These are phyloP conservation scores for Lophotriccus pileatus DNA, from an alignment of 2,797 vertebrate species.

Conservation along the genomic window DNA sequence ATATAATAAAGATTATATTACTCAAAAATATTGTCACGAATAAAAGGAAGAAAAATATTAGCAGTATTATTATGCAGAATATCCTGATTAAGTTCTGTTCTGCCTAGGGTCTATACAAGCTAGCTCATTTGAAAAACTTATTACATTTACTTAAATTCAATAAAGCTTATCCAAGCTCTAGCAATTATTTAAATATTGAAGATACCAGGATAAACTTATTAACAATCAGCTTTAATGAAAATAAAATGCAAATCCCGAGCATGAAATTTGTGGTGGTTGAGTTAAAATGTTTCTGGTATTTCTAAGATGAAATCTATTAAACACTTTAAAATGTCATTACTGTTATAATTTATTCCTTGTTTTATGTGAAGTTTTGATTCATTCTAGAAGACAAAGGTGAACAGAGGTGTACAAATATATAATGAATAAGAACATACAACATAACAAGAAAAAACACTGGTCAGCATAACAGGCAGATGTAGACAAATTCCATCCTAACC, in stretches of 20 bases:
- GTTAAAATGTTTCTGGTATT: not conserved
- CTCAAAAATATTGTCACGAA: not conserved
- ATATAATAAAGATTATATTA: not conserved
- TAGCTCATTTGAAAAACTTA: not conserved
- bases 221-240: not conserved
- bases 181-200: not conserved
- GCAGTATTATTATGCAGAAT: not conserved
- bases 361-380: not conserved
- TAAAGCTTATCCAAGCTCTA: not conserved
- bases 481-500: not conserved
- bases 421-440: not conserved
- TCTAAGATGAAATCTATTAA: not conserved
- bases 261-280: not conserved
- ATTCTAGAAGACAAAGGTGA: not conserved
- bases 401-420: not conserved
- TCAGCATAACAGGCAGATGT: not conserved
- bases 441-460: not conserved
- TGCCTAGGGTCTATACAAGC: not conserved
- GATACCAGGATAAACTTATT: not conserved
- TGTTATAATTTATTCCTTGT: not conserved
- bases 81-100: not conserved
- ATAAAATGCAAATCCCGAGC: not conserved
- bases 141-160: not conserved
- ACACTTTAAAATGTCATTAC: not conserved
- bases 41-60: not conserved